Conservation (phyloP, 2,888 invertebrate genomes). For the Drosophila leonis region DNA sequence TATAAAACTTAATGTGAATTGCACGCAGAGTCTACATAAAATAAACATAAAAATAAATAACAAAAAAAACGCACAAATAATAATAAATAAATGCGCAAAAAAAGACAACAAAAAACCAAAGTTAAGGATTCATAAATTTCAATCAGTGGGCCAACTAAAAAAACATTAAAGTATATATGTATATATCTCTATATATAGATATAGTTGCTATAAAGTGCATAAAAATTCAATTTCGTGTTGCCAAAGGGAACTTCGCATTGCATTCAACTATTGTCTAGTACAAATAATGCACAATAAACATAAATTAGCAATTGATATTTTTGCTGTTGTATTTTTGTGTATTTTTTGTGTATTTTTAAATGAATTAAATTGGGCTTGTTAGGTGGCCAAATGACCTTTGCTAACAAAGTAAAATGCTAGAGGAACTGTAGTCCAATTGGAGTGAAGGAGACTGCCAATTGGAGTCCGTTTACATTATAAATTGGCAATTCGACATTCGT, state of each 20-base stretch:
- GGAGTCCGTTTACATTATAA: constrained; percentile 53
- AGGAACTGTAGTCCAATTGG: constrained; percentile 1
- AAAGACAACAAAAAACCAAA: constrained; percentile 19
- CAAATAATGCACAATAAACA: constrained; percentile 74
- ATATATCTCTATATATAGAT: constrained; percentile 15
- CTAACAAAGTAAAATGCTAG: constrained; percentile 1
- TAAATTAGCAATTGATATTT: constrained; percentile 64
- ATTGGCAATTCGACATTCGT: constrained; percentile 60
- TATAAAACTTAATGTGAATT: constrained; percentile 26
- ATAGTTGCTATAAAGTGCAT: constrained; percentile 50
- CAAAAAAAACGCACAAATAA: constrained; percentile 38
- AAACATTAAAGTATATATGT: constrained; percentile 51
- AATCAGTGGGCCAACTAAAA: constrained; percentile 67
- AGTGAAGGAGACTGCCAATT: constrained; percentile 14
- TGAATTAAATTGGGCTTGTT: constrained; percentile 62
- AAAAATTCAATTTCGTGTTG: constrained; percentile 54
- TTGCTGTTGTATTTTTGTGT: constrained; percentile 21
- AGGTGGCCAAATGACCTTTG: constrained; percentile 50
- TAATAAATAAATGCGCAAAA: constrained; percentile 17
- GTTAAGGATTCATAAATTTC: constrained; percentile 68
- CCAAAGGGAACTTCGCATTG: constrained; percentile 29
- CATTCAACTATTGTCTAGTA: constrained; percentile 54
- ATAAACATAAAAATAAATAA: constrained; percentile 48
- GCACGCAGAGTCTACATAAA: constrained; percentile 25
- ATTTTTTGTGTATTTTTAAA: constrained; percentile 20